Evolutionary conservation across 2,113 vertebrate species (phyloP), one percentile per base, ranked within the genome.

Genomic region (Furnarius figulus): DNA sequence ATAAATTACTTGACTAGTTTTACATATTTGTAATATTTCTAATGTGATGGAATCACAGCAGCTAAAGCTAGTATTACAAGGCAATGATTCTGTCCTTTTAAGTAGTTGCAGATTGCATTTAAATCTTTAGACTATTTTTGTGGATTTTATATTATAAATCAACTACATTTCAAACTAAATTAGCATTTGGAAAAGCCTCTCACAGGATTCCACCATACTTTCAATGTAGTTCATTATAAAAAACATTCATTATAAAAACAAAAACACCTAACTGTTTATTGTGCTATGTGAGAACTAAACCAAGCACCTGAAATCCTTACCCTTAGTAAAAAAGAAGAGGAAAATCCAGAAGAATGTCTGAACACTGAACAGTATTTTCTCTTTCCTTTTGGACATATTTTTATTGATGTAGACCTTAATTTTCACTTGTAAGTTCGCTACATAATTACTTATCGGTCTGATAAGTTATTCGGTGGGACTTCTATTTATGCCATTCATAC

Each of bases 401-500:
- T 87, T 83, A 49, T 58, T 78, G 27, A 62, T 85, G n/a, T 9
- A 70, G 17, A 66, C 22, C 91, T 85, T 87, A 79, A 79, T 89
- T 97, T 93, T 91, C 61, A 61, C 12, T 86, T 47, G 18, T 58
- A 76, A 93, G 30, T 23, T 90, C 74, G 94, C 59, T 35, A 33
- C 19, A 65, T 3, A 19, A 56, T 80, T 77, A 35, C 72, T 76
- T 65, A 70, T 53, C 74, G 79, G 52, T 78, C 55, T 95, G 44
- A 65, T 86, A 82, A 90, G 19, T 88, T 93, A 37, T 78, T 80
- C 39, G 62, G 14, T 87, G 9, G 13, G 50, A 89, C 17, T 72
- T 4, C 92, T 86, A 87, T 95, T 97, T 88, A 89, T 37, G 71
- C 21, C 62, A 47, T 84, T 86, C 39, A 73, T 85, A 40, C 33